A percentile compares a stretch with the other conserved stretches of the same genome.
These are phyloP conservation scores for Atta texana DNA, from an alignment of 1,140 invertebrate genomes.

Conservation along the genomic window DNA sequence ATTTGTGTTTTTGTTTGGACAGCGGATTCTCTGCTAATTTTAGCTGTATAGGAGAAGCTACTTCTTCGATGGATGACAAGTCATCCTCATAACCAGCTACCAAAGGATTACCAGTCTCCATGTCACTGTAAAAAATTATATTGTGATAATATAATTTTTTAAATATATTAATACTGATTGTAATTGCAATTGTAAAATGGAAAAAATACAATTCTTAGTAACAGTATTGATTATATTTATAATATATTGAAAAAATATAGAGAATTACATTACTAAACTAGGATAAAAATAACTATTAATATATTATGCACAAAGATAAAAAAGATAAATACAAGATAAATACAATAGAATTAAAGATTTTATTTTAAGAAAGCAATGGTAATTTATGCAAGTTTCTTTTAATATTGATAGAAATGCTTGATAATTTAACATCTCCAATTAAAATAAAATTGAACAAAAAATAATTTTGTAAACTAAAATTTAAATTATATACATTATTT, in stretches of 20 bases:
- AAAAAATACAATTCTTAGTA: conserved; percentile 39
- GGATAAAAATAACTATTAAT: not conserved
- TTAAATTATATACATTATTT: not conserved
- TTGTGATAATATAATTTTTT: not conserved
- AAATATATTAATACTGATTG: conserved; percentile 11
- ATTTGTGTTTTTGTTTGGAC: conserved; percentile 83
- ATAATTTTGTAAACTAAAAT: not conserved
- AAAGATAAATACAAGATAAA: not conserved
- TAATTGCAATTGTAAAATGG: not conserved
- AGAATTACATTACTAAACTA: not conserved
- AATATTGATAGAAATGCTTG: conserved; percentile 9
- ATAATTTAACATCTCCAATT: not conserved
- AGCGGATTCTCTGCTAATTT: conserved; percentile 84
- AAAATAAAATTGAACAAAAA: not conserved
- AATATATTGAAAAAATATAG: not conserved
- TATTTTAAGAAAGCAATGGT: not conserved
- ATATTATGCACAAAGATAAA: not conserved
- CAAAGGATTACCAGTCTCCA: conserved; percentile 93
- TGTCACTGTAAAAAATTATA: conserved; percentile 88
- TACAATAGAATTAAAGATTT: not conserved
- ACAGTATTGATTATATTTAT: conserved; percentile 34
- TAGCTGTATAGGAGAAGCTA: conserved; percentile 76
- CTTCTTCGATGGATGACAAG: conserved; percentile 90
- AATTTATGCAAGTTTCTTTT: not conserved
- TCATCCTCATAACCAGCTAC: conserved; percentile 96